Evolutionary conservation across 2,888 invertebrate genomes (phyloP), one percentile per base, ranked within the genome.

Genomic region (Lochmaea crataegi): DNA sequence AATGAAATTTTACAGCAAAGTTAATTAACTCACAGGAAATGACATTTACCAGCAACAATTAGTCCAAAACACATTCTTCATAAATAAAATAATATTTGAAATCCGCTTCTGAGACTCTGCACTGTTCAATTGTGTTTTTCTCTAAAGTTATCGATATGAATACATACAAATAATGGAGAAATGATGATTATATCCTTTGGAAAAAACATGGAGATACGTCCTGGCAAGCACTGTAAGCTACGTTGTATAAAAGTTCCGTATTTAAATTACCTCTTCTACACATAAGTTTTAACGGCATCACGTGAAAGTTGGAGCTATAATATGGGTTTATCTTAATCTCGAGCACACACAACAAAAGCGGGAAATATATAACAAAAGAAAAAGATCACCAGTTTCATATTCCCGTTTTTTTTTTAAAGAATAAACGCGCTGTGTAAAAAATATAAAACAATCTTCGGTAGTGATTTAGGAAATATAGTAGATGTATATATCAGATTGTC

Each of bases 311-410:
- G 60, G n/a, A n/a, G 60, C 60, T 7, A n/a, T 71, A 71, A 71
- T 74, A 64, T 26, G 70, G 64, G 70, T 67, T 67, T 65, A 65
- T 74, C 70, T 65, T 65, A 68, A 42, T 65, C 53, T 57, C 41
- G 26, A 48, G 48, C 14, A 65, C 57, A 58, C 56, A 48, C 38
- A 64, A 67, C 26, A 71, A 63, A 72, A 64, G 71, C 51, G 58
- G 48, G n/a, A 51, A 38, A 65, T 65, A 38, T 41, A 56, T 18
- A 38, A 38, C 41, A 60, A 71, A 65, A 58, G 51, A 58, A 65
- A 18, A 57, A 65, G 5, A 51, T 61, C 68, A 51, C 48, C n/a
- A 68, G 38, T 48, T 68, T 41, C 51, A 53, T 60, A 61, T 60
- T 58, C 41, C n/a, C n/a, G 12, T 38, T 68, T 68, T 61, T 38